A percentile compares a stretch with the other conserved stretches of the same genome.
These are phyloP conservation scores for Apocheima hispidaria DNA, from an alignment of 2,888 invertebrate species.

Conservation along the genomic window DNA sequence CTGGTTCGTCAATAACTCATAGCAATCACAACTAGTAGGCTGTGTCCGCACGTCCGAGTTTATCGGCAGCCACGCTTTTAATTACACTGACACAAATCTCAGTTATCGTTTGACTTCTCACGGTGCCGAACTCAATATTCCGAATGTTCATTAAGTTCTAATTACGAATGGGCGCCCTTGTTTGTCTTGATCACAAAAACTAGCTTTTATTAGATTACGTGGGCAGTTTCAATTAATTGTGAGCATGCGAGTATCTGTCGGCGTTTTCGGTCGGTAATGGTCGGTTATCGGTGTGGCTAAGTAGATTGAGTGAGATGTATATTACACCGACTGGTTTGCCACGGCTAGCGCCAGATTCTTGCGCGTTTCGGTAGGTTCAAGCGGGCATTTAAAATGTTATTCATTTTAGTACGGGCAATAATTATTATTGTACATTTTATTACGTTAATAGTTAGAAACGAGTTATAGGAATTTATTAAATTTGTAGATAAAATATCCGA, in stretches of 20 bases:
- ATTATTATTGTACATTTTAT: slow-evolving; percentile 48
- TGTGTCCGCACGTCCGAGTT: slow-evolving; percentile 73
- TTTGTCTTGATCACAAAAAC: slow-evolving; percentile 84
- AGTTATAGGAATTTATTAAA: slow-evolving; percentile 42
- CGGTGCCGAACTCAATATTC: slow-evolving; percentile 83
- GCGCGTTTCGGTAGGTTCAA: slow-evolving; percentile 52
- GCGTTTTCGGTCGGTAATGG: slow-evolving; percentile 78
- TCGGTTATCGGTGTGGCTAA: slow-evolving; percentile 81
- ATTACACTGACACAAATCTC: slow-evolving; percentile 85
- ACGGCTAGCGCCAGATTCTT: slow-evolving; percentile 64
- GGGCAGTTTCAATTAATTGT: slow-evolving; percentile 85
- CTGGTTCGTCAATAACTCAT: slow-evolving; percentile 72
- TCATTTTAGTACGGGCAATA: slow-evolving; percentile 47
- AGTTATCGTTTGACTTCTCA: slow-evolving; percentile 84
- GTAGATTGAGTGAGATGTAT: slow-evolving; percentile 80
- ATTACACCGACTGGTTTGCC: slow-evolving; percentile 65
- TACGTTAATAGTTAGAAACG: slow-evolving; percentile 45
- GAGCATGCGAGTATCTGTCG: slow-evolving; percentile 78
- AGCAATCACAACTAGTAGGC: slow-evolving; percentile 78
- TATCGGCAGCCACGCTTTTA: slow-evolving; percentile 85
- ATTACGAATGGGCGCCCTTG: slow-evolving; percentile 85
- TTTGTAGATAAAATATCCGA: slow-evolving; percentile 43
- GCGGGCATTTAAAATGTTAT: slow-evolving; percentile 50
- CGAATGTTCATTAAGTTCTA: slow-evolving; percentile 84
- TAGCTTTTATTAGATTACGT: slow-evolving; percentile 86